These are phyloP conservation scores for Cynocephalus volans DNA, from an alignment of 2,113 vertebrate species.

Conservation along the genomic window DNA sequence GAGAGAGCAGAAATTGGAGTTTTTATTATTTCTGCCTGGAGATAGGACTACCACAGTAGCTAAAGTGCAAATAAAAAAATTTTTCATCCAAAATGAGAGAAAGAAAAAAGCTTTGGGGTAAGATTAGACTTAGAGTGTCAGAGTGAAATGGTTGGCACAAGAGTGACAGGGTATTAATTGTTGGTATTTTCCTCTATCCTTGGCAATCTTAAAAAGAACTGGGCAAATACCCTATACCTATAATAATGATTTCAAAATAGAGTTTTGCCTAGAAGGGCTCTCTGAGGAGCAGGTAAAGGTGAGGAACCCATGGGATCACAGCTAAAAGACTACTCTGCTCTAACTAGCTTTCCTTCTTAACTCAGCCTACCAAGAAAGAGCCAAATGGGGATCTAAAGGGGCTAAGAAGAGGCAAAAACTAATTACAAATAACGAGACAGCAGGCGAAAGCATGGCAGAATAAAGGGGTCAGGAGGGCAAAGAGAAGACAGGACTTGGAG, in stretches of 20 bases:
- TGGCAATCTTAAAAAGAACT: neutral
- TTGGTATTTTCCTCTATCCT: neutral
- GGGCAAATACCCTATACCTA: neutral
- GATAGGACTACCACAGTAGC: neutral
- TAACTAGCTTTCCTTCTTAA: neutral
- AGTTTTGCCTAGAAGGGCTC: neutral
- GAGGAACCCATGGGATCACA: neutral
- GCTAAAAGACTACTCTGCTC: neutral
- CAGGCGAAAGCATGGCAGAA: neutral
- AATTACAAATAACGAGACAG: neutral
- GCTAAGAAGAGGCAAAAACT: neutral
- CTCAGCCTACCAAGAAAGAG: neutral
- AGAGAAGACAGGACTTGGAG: neutral
- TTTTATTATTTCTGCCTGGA: neutral
- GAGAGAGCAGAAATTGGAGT: neutral
- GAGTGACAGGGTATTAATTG: accelerated
- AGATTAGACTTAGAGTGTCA: neutral
- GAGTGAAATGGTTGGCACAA: neutral
- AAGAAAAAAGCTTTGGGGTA: neutral
- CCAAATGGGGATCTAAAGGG: neutral
- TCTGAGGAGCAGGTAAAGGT: neutral
- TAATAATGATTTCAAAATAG: neutral
- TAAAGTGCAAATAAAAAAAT: neutral
- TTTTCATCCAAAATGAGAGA: neutral
- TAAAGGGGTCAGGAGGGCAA: neutral